Evolutionary conservation across 2,888 invertebrate species (phyloP), one percentile per base, ranked within the genome.

Genomic region (Ichneumoninae sp.): DNA sequence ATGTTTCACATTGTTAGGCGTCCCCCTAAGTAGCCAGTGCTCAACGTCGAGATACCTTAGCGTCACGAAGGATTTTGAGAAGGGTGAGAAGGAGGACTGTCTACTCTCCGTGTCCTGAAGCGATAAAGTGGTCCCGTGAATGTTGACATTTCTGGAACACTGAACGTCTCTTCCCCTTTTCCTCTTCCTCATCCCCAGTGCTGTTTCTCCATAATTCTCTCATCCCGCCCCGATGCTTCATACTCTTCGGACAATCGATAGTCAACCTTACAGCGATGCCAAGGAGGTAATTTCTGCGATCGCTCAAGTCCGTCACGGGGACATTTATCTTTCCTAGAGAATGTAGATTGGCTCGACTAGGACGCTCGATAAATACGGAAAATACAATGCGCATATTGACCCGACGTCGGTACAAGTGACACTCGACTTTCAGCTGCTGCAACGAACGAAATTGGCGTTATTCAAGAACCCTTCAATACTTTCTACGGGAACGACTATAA

Each of bases 81-180:
- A n/a, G 26, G 60, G 54, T 26, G 60, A 47, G 62, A 57, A 57
- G 33, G 54, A 57, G 30, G 13, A 62, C 30, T n/a, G 2, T n/a
- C 52, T 26, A 62, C 69, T 65, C 65, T 72, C 71, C 72, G 72
- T 72, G 83, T 70, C 79, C 70, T 50, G 83, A 22, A 75, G 70
- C 70, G 79, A 75, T 83, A 76, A 80, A 83, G 57, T 71, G 50
- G 80, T 80, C 60, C 36, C 40, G 60, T 57, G 60, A 79, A 70
- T 65, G 70, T 69, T 79, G 79, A 79, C 74, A 83, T 83, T 83
- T 83, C 75, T 76, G 50, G 75, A 76, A 76, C 80, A 60, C 57
- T 50, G 79, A 79, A 79, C 62, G 69, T 62, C 68, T 66, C 62
- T 60, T 52, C 70, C 44, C 62, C 78, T n/a, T 50, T 30, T 66